Base-by-base conservation (phyloP, 1,140 invertebrate species). In the Bombus vancouverensis region DNA sequence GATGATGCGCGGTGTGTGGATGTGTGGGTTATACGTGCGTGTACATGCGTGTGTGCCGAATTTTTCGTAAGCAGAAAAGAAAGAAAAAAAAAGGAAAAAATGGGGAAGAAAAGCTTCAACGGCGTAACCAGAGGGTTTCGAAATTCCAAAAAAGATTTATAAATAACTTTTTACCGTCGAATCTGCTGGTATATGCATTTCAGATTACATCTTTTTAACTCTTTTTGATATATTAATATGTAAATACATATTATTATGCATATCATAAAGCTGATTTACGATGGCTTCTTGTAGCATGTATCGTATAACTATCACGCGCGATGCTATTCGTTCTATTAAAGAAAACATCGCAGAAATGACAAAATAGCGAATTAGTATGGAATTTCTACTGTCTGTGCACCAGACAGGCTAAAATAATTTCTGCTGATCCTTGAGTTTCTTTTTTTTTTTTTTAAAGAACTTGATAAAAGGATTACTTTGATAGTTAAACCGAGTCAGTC, bases 11-110 rank as follows among this genome's bases (percentile, higher is more conserved):
- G 8, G 39, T 44, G 53, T 37, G 68, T 72, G 47, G 76, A 66
- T 79, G 53, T 68, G 57, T 65, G 86, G 9, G 25, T 32, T 74
- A 71, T 68, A 59, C 42, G 71, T 72, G 65, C 47, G 79, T 81
- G 78, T 57, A 15, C 42, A 70, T 57, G 77, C 25, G 59, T 76
- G 72, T 83, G 44, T 53, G 81, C 42, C 37, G 37, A 66, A 32
- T 42, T 79, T 66, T 47, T 47, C 77, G 25, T 76, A 22, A 39
- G 57, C 39, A 15, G 77, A 76, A 57, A 28, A 76, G 22, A 9
- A 18, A 47, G 9, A 3, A 34, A 12, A 32, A n/a, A n/a, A n/a
- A 28, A 34, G 2, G 1, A 53, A 0, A 13, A 57, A 34, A 34
- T 4, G 25, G 32, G 12, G 47, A 76, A 59, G 65, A 77, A 66